Percentiles rank a stretch among this genome's conserved stretches.
Conservation (phyloP, 2,888 invertebrate genomes). For the Dinocampus coccinellae region DNA sequence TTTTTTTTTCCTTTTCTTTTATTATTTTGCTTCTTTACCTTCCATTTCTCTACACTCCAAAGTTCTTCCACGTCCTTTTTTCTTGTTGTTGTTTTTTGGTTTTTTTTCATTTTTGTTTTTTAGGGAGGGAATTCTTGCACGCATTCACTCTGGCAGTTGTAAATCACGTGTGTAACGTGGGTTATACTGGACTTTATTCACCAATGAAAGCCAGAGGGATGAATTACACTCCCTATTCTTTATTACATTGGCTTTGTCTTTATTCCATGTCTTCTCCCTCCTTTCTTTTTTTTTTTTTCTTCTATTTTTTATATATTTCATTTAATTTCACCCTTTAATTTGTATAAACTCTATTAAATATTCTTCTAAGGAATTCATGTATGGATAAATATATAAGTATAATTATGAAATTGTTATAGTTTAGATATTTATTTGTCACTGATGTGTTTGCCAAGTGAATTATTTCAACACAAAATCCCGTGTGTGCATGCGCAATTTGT, state of each 20-base stretch:
- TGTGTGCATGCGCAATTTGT: background rate
- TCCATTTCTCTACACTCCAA: constrained; percentile 25
- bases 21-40: constrained; percentile 35
- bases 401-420: background rate
- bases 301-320: background rate
- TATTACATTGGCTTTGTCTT: constrained; percentile 57
- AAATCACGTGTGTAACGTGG: constrained; percentile 57
- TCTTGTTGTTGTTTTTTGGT: no score
- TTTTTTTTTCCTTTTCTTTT: constrained; percentile 38
- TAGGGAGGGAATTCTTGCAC: constrained; percentile 61
- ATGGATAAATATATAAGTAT: background rate
- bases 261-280: constrained; percentile 7
- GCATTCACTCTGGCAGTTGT: constrained; percentile 61
- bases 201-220: constrained; percentile 60
- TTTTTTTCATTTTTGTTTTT: constrained; percentile 24
- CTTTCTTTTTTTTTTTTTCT: background rate
- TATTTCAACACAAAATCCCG: background rate
- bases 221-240: constrained; percentile 60
- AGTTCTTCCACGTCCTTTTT: constrained; percentile 4
- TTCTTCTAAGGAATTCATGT: background rate
- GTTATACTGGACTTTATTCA: constrained; percentile 60
- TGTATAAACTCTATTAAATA: background rate
- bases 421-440: background rate
- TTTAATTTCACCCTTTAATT: background rate
- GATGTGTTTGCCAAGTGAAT: background rate